Conservation (phyloP, 2,888 invertebrate species). For the Anarsia innoxiella region DNA sequence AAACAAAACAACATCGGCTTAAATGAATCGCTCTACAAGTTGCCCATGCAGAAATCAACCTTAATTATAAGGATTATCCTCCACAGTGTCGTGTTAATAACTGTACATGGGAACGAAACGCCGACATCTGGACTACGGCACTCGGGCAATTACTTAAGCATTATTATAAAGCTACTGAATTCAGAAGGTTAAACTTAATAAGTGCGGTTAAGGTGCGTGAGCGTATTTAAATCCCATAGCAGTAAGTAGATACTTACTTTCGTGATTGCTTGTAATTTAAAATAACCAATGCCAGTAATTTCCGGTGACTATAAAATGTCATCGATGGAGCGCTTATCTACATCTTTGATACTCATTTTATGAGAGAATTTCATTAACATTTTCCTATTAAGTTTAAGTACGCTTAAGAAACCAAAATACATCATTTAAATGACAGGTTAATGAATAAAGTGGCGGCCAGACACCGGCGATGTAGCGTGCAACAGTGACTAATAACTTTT, state of each 20-base stretch:
- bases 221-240: slow-evolving; percentile 33
- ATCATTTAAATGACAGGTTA: slow-evolving; percentile 30
- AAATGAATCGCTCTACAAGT: slow-evolving; percentile 18
- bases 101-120: slow-evolving; percentile 33
- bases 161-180: slow-evolving; percentile 60
- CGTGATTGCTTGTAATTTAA: slow-evolving; percentile 10
- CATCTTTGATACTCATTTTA: slow-evolving; percentile 5
- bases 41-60: slow-evolving; percentile 34
- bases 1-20: slow-evolving; percentile 25
- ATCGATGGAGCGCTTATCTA: no score
- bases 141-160: slow-evolving; percentile 39
- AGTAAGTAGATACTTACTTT: no score
- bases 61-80: slow-evolving; percentile 20
- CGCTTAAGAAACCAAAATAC: slow-evolving; percentile 27
- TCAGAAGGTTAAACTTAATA: slow-evolving; percentile 38
- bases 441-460: slow-evolving; percentile 35
- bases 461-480: slow-evolving; percentile 32
- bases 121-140: slow-evolving; percentile 54
- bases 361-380: slow-evolving; percentile 2
- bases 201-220: slow-evolving; percentile 36
- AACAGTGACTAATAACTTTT: slow-evolving; percentile 15
- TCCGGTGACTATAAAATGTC: slow-evolving; percentile 9
- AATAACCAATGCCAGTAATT: slow-evolving; percentile 2
- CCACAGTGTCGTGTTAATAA: slow-evolving; percentile 36
- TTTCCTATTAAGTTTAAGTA: slow-evolving; percentile 8